Base-by-base conservation (phyloP, 2,113 vertebrate genomes). In the Lota lota region DNA sequence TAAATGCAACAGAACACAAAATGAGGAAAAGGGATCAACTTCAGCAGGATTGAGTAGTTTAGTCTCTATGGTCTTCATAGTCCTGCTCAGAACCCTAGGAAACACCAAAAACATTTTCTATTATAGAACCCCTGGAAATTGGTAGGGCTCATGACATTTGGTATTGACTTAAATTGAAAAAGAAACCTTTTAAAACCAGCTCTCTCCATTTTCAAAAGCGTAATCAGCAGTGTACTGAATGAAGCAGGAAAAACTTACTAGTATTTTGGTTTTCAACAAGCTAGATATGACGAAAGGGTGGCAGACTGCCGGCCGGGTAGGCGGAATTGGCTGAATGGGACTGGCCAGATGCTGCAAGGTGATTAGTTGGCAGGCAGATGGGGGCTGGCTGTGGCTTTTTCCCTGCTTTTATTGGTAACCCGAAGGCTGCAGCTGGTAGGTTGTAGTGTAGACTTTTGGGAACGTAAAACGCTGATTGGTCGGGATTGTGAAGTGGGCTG, bases 201-300 rank as follows among this genome's bases (percentile, higher is more conserved):
- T 96, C 93, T 96, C 95, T 97, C 96, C 94, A 96, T 93, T 95
- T 95, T 88, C 64, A 96, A 93, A 92, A 92, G 93, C 96, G 93
- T 95, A 93, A 98, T 95, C 95, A 96, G 95, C 97, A 99, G 95
- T 97, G 96, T 96, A 99, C 97, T 97, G 95, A 98, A 99, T 98
- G 95, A 99, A 97, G 96, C 97, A 97, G 97, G 97, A 97, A 97
- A 85, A 98, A 99, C 97, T 99, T 99, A 99, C 97, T 98, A 98
- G 97, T 97, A 94, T 95, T 98, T 97, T 91, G 93, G 96, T 94
- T 98, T 99, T 98, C 97, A 99, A 99, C 97, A 98, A 98, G 97
- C 97, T 99, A 99, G 96, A 98, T 96, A 99, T 97, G 97, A 95
- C 94, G 97, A 97, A 90, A 96, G 94, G 96, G 93, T 96, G 94